Percentiles rank a stretch among this genome's conserved stretches.
Evolutionary conservation across 1,140 invertebrate species (phyloP).

Genomic region (Teleogryllus occipitalis): DNA sequence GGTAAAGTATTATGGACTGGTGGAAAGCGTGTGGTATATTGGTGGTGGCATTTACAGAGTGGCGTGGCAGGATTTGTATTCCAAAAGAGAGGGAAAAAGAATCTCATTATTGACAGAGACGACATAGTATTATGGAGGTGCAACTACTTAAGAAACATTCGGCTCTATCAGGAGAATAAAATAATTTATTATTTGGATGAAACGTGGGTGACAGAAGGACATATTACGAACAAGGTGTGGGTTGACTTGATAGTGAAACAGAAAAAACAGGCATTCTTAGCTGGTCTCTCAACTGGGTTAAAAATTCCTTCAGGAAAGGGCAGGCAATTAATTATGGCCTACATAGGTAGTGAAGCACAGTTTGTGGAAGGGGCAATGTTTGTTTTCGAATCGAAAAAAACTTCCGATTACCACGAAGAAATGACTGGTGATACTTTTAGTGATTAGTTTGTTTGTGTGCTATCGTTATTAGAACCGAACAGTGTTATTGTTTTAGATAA

Average conservation of each 20-base stretch:
- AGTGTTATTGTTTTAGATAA: conserved; percentile 30
- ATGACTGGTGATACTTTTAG: conserved; percentile 23
- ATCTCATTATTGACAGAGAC: too few relatives aligned
- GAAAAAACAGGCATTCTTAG: conserved; percentile 27
- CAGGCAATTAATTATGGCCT: conserved; percentile 27
- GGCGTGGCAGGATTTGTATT: too few relatives aligned
- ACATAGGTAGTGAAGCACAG: conserved; percentile 28
- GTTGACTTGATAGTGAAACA: background rate
- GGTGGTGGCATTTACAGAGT: too few relatives aligned
- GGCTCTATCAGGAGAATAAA: conserved; percentile 39
- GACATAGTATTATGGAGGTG: too few relatives aligned
- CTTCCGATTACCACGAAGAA: conserved; percentile 29
- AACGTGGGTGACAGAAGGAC: conserved; percentile 8
- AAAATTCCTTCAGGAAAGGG: conserved; percentile 28
- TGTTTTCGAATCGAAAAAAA: conserved; percentile 28
- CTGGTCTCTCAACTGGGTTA: conserved; percentile 26
- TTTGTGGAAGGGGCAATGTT: conserved; percentile 27
- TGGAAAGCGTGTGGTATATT: too few relatives aligned
- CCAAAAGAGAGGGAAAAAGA: too few relatives aligned
- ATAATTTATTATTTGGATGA: conserved; percentile 14
- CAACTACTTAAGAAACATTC: too few relatives aligned
- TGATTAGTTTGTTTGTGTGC: conserved; percentile 28
- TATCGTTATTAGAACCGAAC: too few relatives aligned
- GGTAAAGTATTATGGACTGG: too few relatives aligned
- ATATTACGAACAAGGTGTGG: too few relatives aligned